Percentiles rank a stretch among this genome's conserved stretches.
Evolutionary conservation across 2,113 vertebrate genomes (phyloP).

Genomic region (Psophia crepitans): DNA sequence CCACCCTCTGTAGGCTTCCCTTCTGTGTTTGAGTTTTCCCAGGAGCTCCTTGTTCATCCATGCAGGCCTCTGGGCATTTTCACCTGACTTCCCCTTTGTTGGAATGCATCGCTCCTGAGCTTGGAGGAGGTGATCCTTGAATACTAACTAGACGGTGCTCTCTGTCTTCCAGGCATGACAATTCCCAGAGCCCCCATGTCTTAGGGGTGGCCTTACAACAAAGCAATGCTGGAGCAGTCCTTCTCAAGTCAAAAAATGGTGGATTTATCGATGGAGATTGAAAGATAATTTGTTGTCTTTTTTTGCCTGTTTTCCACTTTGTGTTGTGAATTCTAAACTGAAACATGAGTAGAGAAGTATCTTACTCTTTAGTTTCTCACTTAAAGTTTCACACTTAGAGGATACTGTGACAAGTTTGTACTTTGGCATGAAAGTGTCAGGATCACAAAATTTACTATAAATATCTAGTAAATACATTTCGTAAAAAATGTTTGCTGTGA

Average conservation of each 20-base stretch:
- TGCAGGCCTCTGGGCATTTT: too few relatives aligned
- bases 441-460: constrained; percentile 16
- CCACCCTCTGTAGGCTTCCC: too few relatives aligned
- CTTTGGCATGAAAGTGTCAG: neutral
- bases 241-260: neutral
- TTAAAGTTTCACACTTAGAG: neutral
- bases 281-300: neutral
- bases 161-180: neutral
- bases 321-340: neutral
- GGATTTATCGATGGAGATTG: neutral
- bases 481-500: neutral
- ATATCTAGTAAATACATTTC: neutral
- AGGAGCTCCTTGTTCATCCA: too few relatives aligned
- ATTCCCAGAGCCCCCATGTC: neutral
- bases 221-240: neutral
- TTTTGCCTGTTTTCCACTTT: neutral
- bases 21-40: too few relatives aligned
- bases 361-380: neutral
- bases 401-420: neutral
- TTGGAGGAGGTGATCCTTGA: too few relatives aligned
- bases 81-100: too few relatives aligned
- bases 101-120: too few relatives aligned
- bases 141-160: too few relatives aligned
- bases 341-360: neutral
- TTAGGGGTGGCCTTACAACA: neutral